Evolutionary conservation across 2,888 invertebrate genomes (phyloP).

Genomic region (Acrocera orbiculus): DNA sequence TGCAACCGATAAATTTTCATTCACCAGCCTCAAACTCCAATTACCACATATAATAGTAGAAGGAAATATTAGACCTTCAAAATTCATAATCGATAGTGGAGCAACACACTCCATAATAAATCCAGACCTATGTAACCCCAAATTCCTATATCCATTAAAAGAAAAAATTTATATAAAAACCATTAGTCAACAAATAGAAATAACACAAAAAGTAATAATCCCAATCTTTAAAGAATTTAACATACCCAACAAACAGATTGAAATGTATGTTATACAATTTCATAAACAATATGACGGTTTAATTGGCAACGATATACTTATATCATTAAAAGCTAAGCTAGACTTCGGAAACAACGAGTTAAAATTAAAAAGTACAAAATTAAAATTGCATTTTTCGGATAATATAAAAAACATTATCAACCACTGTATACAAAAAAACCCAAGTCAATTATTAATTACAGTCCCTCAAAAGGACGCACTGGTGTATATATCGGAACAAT

Average conservation of each 20-base stretch:
- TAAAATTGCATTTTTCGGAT: neutral
- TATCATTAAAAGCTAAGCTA: neutral
- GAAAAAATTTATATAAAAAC: neutral
- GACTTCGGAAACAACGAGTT: neutral
- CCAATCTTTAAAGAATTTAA: slow-evolving; percentile 2
- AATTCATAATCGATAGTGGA: slow-evolving; percentile 3
- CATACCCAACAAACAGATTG: neutral
- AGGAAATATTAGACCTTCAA: neutral
- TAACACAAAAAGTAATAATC: neutral
- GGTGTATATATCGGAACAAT: too few species aligned
- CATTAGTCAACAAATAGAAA: neutral
- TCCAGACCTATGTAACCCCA: slow-evolving; percentile 2
- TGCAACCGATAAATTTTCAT: slow-evolving; percentile 7
- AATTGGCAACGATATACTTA: slow-evolving; percentile 2
- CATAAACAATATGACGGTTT: slow-evolving; percentile 1
- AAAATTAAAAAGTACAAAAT: neutral
- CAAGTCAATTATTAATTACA: neutral
- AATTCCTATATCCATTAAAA: neutral
- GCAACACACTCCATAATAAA: slow-evolving; percentile 3
- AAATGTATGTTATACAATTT: slow-evolving; percentile 1
- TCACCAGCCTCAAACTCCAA: slow-evolving; percentile 3
- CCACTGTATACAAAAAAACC: neutral
- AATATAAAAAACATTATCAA: neutral
- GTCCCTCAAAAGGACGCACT: neutral
- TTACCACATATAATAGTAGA: slow-evolving; percentile 1